These are phyloP conservation scores for Drosophila punjabiensis DNA, from an alignment of 1,140 invertebrate species.

Conservation along the genomic window DNA sequence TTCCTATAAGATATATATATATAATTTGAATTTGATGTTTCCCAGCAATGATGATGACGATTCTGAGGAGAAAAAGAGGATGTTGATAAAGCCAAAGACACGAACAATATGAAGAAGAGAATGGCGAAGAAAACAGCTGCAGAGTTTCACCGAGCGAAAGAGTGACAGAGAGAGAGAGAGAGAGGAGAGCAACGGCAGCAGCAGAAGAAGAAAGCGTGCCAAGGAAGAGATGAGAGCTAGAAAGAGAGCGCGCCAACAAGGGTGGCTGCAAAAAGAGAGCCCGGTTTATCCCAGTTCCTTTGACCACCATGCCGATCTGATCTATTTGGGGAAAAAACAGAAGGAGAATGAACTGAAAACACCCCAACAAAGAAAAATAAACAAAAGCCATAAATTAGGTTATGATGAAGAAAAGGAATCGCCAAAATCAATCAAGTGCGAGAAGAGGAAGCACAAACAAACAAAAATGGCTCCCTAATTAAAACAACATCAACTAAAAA, in stretches of 20 bases:
- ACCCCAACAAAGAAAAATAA: background rate
- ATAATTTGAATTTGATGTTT: slow-evolving; percentile 27
- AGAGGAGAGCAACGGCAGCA: too few relatives aligned
- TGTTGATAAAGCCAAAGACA: slow-evolving; percentile 6
- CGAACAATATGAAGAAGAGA: background rate
- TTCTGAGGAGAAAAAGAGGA: slow-evolving; percentile 3
- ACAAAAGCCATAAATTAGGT: slow-evolving; percentile 1
- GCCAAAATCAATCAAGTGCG: slow-evolving; percentile 14
- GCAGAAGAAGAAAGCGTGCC: background rate
- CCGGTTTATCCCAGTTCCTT: background rate
- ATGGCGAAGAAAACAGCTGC: slow-evolving; percentile 3
- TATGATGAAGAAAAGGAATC: slow-evolving; percentile 1
- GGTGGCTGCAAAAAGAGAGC: background rate
- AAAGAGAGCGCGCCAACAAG: slow-evolving; percentile 2
- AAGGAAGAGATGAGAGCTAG: background rate
- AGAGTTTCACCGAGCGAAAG: slow-evolving; percentile 5
- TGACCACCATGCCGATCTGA: slow-evolving; percentile 3
- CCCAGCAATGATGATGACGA: background rate
- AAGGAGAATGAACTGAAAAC: background rate
- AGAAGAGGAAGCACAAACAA: slow-evolving; percentile 16
- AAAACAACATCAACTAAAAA: slow-evolving; percentile 24
- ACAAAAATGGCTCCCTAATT: slow-evolving; percentile 34
- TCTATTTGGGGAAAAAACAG: background rate
- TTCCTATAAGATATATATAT: slow-evolving; percentile 38
- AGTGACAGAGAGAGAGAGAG: background rate